Base-by-base conservation (phyloP, 2,113 vertebrate genomes). In the Corydoras sp. region DNA sequence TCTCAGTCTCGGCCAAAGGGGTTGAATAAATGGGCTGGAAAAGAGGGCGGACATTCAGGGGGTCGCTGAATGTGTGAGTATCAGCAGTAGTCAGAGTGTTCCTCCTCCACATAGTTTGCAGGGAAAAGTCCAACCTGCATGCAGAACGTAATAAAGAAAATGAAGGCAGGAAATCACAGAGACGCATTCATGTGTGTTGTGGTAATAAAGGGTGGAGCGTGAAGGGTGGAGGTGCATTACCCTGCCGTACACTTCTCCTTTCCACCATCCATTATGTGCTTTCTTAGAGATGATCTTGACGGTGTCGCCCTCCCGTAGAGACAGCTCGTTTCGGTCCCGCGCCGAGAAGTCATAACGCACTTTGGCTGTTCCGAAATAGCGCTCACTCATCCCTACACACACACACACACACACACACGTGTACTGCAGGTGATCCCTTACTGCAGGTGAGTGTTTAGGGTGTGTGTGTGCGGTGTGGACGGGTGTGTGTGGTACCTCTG, bases 11-110 rank as follows among this genome's bases (percentile, higher is more conserved):
- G 35, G 35, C 35, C 35, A 43, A 24, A 43, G 35, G 35, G 7
- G 35, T 43, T 5, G 35, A 43, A 4, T 43, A 5, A 4, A 43
- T 43, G 1, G 0, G 35, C 35, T 43, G 35, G 35, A 43, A 43
- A 43, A 43, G 35, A 8, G 0, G 35, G 7, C 2, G 35, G 35
- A 43, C 35, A 43, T 43, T 43, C 7, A 5, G 51, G 13, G 3
- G 13, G 10, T 12, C 13, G 15, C 13, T 56, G 9, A 56, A 13
- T 56, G 10, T 14, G 51, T 53, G 43, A n/a, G 65, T 59, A 43
- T 95, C 90, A 98, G 84, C 95, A 96, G 81, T 96, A 97, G 18
- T 96, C 95, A 0, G 93, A 97, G 73, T 91, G 93, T 74, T 98
- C 95, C 75, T 97, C 95, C 12, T 98, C 95, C 77, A 98, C 95